Conservation (phyloP, 2,888 invertebrate genomes). For the Tetheella fluctuosa region DNA sequence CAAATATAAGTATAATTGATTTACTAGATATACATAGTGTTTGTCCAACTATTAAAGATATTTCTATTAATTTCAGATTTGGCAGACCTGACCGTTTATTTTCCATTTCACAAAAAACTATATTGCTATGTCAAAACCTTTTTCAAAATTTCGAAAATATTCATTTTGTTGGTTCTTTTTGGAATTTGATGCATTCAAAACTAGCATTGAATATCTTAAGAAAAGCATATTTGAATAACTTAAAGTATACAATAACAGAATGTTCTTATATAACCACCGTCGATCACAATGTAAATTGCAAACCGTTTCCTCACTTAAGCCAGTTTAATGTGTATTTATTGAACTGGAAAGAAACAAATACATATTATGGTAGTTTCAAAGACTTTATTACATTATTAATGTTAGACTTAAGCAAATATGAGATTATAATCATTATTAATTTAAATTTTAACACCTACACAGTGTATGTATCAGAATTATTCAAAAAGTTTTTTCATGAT, state of each 20-base stretch:
- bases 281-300: slow-evolving; percentile 24
- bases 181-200: slow-evolving; percentile 51
- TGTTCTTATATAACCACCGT: slow-evolving; percentile 27
- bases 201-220: slow-evolving; percentile 46
- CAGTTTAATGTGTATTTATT: slow-evolving; percentile 46
- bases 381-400: slow-evolving; percentile 38
- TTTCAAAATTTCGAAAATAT: slow-evolving; percentile 62
- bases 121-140: slow-evolving; percentile 51
- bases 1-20: slow-evolving; percentile 59
- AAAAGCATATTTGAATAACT: slow-evolving; percentile 46
- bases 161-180: slow-evolving; percentile 59
- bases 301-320: slow-evolving; percentile 35
- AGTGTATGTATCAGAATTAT: slow-evolving; percentile 48
- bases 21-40: slow-evolving; percentile 52
- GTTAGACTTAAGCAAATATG: slow-evolving; percentile 43
- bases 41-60: slow-evolving; percentile 62
- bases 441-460: slow-evolving; percentile 27
- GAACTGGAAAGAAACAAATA: slow-evolving; percentile 35
- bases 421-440: slow-evolving; percentile 50
- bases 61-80: slow-evolving; percentile 60
- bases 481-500: slow-evolving; percentile 53
- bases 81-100: slow-evolving; percentile 25
- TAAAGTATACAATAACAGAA: slow-evolving; percentile 54
- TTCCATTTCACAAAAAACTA: slow-evolving; percentile 25
- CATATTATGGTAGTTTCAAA: slow-evolving; percentile 32